Evolutionary conservation across 2,113 vertebrate species (phyloP), one percentile per base, ranked within the genome.

Genomic region (Pitta sordida): DNA sequence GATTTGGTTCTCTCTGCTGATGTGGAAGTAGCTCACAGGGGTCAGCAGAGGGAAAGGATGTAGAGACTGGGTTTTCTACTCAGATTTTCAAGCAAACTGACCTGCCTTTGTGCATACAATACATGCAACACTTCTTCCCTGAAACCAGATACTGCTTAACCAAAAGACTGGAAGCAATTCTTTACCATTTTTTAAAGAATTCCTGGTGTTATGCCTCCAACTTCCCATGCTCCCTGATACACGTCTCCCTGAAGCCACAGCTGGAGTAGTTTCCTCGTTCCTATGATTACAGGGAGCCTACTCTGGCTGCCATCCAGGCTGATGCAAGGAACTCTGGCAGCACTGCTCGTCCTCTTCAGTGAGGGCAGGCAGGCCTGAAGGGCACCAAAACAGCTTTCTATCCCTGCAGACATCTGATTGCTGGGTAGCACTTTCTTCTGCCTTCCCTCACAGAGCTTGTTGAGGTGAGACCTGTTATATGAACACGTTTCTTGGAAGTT

Each of bases 341-440:
- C 2, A 0, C 52, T 19, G 39, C 63, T 77, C 34, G 30, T 15
- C 30, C 10, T 1, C 20, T 19, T 68, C 7, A 2, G 49, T 49
- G 39, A 44, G 36, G 49, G 41, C 60, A 48, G 43, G 32, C 14
- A 56, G 51, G 62, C 64, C 91, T 59, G 21, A 83, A 49, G 49
- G 65, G 29, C 32, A 41, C 0, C 0, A 48, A 53, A 93, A 58
- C 34, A 82, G 44, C 60, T 92, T 55, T 32, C 69, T 71, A 1
- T 73, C 32, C 56, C 58, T 48, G 27, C 11, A 0, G 37, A 85
- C 62, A 73, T 83, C 78, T 69, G 20, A 51, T 62, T 53, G 58
- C 34, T 62, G 41, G 7, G 4, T n/a, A 39, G 58, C 58, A 76
- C 24, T 56, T 44, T 6, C 11, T 70, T 37, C 69, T 89, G 64